Evolutionary conservation across 2,888 invertebrate genomes (phyloP).

Genomic region (Eretmocerus hayati): DNA sequence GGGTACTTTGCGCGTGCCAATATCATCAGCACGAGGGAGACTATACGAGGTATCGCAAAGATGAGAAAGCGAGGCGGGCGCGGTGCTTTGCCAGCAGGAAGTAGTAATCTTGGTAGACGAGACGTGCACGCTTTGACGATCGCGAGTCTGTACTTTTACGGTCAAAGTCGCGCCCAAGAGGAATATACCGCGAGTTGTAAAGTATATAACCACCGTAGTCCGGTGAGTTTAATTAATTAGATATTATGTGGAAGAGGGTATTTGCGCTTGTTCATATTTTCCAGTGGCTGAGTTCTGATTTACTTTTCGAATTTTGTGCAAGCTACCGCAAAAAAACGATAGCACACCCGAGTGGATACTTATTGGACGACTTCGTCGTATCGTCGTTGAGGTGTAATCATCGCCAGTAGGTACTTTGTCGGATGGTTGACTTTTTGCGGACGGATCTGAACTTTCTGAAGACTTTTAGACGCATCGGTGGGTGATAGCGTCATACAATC

Average conservation of each 20-base stretch:
- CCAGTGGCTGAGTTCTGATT: not conserved
- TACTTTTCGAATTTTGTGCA: not conserved
- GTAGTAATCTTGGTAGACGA: no score
- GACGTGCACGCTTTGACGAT: no score
- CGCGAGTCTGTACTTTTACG: slow-evolving; percentile 2
- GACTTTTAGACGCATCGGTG: no score
- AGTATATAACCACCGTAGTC: not conserved
- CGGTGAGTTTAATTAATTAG: slow-evolving; percentile 9
- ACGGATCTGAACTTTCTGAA: no score
- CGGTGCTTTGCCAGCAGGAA: no score
- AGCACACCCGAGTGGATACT: not conserved
- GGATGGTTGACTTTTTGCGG: no score
- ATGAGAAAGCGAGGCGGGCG: no score
- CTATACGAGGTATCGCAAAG: not conserved
- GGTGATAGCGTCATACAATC: no score
- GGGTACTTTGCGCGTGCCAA: no score
- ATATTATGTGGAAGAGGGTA: not conserved
- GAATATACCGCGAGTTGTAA: not conserved
- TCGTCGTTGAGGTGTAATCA: no score
- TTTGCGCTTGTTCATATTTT: not conserved
- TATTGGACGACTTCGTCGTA: no score
- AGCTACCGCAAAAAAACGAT: not conserved
- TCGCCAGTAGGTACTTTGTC: no score
- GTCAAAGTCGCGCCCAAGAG: not conserved
- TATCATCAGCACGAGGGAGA: not conserved